Percentiles rank a stretch among this genome's conserved stretches.
Evolutionary conservation across 2,888 invertebrate species (phyloP).

Genomic region (Mesorhabditis belari): DNA sequence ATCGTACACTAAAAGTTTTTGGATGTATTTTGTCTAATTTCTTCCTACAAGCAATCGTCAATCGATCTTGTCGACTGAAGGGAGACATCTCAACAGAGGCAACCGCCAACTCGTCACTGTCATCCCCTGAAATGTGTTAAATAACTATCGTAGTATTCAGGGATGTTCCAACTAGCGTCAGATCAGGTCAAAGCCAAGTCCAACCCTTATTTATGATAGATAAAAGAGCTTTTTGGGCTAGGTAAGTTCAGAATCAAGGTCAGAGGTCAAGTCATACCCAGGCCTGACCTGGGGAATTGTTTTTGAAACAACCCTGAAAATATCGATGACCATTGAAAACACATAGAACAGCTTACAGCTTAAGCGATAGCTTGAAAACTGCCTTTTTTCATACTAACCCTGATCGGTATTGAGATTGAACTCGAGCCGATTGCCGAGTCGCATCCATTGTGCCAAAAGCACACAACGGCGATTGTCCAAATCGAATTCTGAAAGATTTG

Average conservation of each 20-base stretch:
- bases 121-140: background rate
- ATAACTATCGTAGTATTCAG: background rate
- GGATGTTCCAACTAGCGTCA: too few species aligned
- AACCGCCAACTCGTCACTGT: background rate
- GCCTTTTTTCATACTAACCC: background rate
- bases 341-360: too few species aligned
- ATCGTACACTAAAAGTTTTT: slow-evolving; percentile 30
- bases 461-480: slow-evolving; percentile 30
- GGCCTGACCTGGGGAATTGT: too few species aligned
- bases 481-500: slow-evolving; percentile 29
- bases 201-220: too few species aligned
- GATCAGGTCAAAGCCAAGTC: too few species aligned
- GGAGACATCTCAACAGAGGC: background rate
- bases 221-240: too few species aligned
- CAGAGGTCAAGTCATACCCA: too few species aligned
- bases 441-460: slow-evolving; percentile 44
- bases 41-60: background rate
- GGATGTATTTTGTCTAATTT: background rate
- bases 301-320: too few species aligned
- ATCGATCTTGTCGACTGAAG: background rate
- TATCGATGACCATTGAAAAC: too few species aligned
- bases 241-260: too few species aligned
- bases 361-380: background rate
- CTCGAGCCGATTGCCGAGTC: slow-evolving; percentile 29
- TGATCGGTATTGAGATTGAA: slow-evolving; percentile 33